Base-by-base conservation (phyloP, 2,888 invertebrate genomes). In the Candidula unifasciata region DNA sequence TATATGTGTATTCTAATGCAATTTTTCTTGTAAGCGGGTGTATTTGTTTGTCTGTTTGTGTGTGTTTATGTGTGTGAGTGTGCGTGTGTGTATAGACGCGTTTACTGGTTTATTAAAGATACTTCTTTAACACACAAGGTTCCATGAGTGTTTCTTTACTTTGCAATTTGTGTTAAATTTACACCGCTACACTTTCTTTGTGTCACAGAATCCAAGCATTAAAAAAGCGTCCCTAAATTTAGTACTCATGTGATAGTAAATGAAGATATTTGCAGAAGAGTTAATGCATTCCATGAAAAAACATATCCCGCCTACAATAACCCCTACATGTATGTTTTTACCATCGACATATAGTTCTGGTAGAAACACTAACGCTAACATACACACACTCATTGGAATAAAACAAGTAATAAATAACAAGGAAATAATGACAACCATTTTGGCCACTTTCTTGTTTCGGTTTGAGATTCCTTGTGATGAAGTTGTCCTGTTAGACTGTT, bases 401-500 rank as follows among this genome's bases (percentile, higher is more conserved):
- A 73, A 44, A 18, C 73, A 73, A 27, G n/a, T 44, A 44, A 73
- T 73, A 27, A 52, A 73, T 0, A 73, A n/a, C 8, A n/a, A 8
- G 5, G 73, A 44, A 44, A 73, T 52, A 24, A 73, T 44, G 10
- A 73, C 73, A 44, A 73, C 73, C 73, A 73, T 73, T n/a, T 73
- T 73, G 5, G 73, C 44, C 24, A 73, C 73, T n/a, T 44, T 73
- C n/a, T 73, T 52, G 52, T 74, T 74, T 24, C 54, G 74, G 13
- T 2, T 74, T 2, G 30, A 27, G 33, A 74, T 21, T 6, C 44
- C 52, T 44, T 10, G 0, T 0, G 35, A 21, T 6, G 71, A 18
- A 5, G 8, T 0, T 16, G 16, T 21, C 8, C 18, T 33, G 2
- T 37, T 10, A 30, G 54, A 3, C 3, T 24, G 3, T 30, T 52